Base-by-base conservation (phyloP, 2,797 vertebrate species). In the Falco rusticolus region DNA sequence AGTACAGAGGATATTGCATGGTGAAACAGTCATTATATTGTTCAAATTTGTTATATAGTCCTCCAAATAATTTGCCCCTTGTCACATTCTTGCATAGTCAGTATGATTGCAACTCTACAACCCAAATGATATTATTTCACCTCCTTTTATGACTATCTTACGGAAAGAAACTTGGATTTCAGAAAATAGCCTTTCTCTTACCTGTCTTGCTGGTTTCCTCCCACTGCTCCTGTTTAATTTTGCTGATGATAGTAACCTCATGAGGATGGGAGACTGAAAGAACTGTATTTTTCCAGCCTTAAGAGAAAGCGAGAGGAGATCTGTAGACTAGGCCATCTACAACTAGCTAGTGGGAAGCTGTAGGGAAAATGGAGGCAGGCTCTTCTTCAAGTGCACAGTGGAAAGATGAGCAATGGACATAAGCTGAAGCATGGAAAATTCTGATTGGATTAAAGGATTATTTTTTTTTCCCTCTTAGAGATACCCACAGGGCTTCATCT, bases 381-480 rank as follows among this genome's bases (percentile, higher is more conserved):
- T 48, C 1, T 45, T 51, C n/a, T 37, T 37, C 37, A 19, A 76
- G 4, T 50, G 5, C 5, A 13, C 8, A 11, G 9, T 15, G 11
- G 9, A 80, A 72, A 5, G 18, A 16, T 28, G 28, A 50, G 10
- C 18, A 43, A 24, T 2, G 7, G 9, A 34, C 9, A 28, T 6
- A 34, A 54, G 3, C 6, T 47, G 51, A 8, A 82, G 5, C 12
- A 57, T 2, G 5, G 13, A 16, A 70, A 87, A 45, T 59, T 84
- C 25, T 69, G 18, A n/a, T 5, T 33, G 76, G 31, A 28, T 19
- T 0, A 47, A 61, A 83, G 13, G 20, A 57, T 45, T 53, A 41
- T 25, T n/a, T 24, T 26, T 4, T 16, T 0, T 0, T 1, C 37
- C 37, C 37, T 37, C 37, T 37, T 10, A 48, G 13, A 43, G 16